These are phyloP conservation scores for Cyprinella venusta DNA, from an alignment of 2,797 vertebrate species.

Conservation along the genomic window DNA sequence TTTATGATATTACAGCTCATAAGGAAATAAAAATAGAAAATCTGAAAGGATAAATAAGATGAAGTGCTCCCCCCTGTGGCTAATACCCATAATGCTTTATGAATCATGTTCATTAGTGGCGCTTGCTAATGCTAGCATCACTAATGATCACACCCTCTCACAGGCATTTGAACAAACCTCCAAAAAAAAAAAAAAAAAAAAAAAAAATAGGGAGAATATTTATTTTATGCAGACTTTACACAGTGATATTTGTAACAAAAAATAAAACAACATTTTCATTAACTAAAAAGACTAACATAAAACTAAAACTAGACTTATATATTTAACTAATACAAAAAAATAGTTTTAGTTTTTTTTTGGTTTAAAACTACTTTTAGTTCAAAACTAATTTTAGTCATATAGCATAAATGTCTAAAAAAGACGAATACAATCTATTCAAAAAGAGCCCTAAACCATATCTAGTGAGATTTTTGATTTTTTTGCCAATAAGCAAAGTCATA, in stretches of 20 bases:
- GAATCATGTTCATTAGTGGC: neutral
- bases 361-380: too few relatives aligned
- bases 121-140: neutral
- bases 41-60: neutral
- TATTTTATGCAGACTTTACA: neutral
- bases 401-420: too few relatives aligned
- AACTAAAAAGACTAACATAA: neutral
- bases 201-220: neutral
- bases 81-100: neutral
- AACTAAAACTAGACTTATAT: neutral
- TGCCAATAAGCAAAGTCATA: too few relatives aligned
- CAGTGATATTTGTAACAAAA: neutral
- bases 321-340: neutral
- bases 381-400: too few relatives aligned
- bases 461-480: too few relatives aligned
- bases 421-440: too few relatives aligned
- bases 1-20: conserved; percentile 13
- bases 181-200: too few relatives aligned
- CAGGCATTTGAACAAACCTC: neutral
- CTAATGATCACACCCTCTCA: neutral
- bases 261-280: too few relatives aligned
- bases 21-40: neutral
- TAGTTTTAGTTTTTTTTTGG: too few relatives aligned
- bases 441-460: too few relatives aligned
- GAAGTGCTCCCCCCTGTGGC: conserved; percentile 54